Conservation (phyloP, 2,113 vertebrate species). For the Theropithecus gelada region DNA sequence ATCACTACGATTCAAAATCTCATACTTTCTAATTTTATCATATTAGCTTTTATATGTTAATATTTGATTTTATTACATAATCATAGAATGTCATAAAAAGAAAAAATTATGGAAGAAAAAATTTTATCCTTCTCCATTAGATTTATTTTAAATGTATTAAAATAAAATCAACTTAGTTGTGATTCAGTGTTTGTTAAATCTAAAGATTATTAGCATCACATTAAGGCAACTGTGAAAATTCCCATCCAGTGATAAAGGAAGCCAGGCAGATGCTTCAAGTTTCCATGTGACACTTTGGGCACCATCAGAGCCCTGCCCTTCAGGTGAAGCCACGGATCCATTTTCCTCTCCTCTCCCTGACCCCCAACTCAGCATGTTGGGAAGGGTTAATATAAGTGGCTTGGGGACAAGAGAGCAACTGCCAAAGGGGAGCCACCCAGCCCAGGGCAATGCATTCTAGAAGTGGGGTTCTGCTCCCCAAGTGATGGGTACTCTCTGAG, state of each 20-base stretch:
- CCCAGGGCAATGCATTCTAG: rapidly evolving
- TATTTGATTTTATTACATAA: neutral
- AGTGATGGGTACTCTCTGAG: rapidly evolving
- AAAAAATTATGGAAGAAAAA: neutral
- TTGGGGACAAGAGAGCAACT: neutral
- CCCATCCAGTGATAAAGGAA: neutral
- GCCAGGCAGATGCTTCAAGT: neutral
- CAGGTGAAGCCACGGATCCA: neutral
- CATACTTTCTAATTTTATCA: neutral
- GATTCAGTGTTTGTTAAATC: neutral
- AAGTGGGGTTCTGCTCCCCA: neutral
- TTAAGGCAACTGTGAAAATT: neutral
- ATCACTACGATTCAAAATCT: neutral
- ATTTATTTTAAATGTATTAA: neutral
- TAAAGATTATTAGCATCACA: neutral
- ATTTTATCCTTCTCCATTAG: neutral
- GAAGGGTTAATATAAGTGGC: neutral
- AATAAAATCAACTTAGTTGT: neutral
- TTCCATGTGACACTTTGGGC: neutral
- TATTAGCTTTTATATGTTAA: neutral
- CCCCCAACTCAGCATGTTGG: neutral
- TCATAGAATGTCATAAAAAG: neutral
- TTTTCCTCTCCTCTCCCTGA: neutral
- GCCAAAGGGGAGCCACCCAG: rapidly evolving
- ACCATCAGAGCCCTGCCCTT: neutral